These are phyloP conservation scores for Brachystomella parvula DNA, from an alignment of 1,140 invertebrate species.

Conservation along the genomic window DNA sequence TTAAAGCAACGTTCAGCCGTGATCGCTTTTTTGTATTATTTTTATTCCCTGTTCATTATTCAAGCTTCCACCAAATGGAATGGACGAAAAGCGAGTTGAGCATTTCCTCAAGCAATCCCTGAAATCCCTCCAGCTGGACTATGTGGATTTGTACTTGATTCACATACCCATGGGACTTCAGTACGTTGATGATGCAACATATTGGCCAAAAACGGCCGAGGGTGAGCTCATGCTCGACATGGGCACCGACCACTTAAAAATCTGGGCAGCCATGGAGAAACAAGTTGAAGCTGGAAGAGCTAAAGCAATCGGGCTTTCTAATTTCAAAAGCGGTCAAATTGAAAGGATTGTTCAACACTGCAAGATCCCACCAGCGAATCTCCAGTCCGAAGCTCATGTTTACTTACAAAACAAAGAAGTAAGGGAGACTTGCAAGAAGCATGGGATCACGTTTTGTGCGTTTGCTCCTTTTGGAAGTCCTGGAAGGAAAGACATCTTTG, in stretches of 20 bases:
- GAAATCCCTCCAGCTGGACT: constrained; percentile 40
- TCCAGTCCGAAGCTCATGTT: constrained; percentile 43
- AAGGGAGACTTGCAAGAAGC: constrained; percentile 42
- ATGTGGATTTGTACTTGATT: constrained; percentile 56
- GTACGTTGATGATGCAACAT: constrained; percentile 44
- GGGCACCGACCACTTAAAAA: constrained; percentile 48
- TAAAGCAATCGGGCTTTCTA: constrained; percentile 65
- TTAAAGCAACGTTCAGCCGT: too few species aligned
- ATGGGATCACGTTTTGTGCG: constrained; percentile 44
- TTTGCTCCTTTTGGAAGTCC: constrained; percentile 45
- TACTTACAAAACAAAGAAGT: constrained; percentile 47
- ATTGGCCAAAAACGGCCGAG: constrained; percentile 46
- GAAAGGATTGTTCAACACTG: constrained; percentile 54
- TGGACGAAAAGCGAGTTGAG: constrained; percentile 43
- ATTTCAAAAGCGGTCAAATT: constrained; percentile 66
- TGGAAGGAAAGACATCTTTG: constrained; percentile 25
- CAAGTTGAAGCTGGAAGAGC: constrained; percentile 44
- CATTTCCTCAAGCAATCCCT: constrained; percentile 41
- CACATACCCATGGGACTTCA: constrained; percentile 66
- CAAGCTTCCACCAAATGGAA: constrained; percentile 40
- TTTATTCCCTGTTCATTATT: constrained; percentile 11
- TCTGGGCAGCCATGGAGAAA: constrained; percentile 55
- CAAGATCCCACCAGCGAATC: constrained; percentile 58
- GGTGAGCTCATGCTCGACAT: constrained; percentile 49
- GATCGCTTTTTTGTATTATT: neutral